A percentile compares a stretch with the other conserved stretches of the same genome.
Conservation (phyloP, 2,113 vertebrate species). For the Orientallactaga bullata region DNA sequence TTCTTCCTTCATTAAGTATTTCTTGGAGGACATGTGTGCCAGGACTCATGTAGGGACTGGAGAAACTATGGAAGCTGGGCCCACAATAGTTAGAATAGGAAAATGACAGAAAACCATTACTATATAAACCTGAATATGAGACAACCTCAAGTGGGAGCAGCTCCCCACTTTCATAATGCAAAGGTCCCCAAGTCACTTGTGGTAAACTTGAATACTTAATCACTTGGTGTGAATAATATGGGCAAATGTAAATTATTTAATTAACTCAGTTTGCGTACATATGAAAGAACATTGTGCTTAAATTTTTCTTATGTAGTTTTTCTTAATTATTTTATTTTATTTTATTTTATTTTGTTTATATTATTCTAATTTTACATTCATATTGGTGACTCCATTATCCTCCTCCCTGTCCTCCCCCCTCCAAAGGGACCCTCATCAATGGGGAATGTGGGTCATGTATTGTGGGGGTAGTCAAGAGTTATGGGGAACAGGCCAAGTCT, state of each 20-base stretch:
- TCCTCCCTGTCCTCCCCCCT: too few species aligned
- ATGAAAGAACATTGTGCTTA: background rate
- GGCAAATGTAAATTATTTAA: background rate
- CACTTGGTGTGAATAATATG: too few species aligned
- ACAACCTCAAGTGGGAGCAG: background rate
- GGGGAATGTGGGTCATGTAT: too few species aligned
- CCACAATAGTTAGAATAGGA: background rate
- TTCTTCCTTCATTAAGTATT: slow-evolving; percentile 37
- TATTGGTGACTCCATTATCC: too few species aligned
- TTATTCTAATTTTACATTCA: too few species aligned
- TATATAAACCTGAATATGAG: background rate
- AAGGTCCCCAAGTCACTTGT: background rate
- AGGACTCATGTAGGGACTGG: background rate
- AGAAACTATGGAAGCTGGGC: background rate
- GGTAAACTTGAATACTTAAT: background rate
- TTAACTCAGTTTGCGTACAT: background rate
- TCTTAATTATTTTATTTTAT: too few species aligned
- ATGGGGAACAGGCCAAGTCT: too few species aligned
- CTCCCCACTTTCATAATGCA: background rate
- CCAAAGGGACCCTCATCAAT: too few species aligned
- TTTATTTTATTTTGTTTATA: too few species aligned
- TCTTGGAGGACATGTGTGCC: background rate
- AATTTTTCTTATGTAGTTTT: background rate
- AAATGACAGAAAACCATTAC: background rate
- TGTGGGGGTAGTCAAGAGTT: too few species aligned